These are phyloP conservation scores for Apis laboriosa DNA, from an alignment of 1,140 invertebrate species.

Conservation along the genomic window DNA sequence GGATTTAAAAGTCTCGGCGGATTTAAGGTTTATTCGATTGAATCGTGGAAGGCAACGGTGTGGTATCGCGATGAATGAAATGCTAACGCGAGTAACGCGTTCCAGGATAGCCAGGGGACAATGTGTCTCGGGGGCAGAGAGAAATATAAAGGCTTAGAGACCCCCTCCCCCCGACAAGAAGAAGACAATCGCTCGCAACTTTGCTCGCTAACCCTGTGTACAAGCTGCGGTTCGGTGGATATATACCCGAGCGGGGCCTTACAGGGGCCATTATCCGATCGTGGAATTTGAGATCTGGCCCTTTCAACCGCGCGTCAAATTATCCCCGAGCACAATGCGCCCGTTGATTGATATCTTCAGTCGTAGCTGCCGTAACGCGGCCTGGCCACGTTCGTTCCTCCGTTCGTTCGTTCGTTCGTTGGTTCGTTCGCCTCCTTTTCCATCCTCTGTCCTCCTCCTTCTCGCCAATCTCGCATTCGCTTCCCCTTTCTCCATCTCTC, in stretches of 20 bases:
- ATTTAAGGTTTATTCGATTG: not conserved
- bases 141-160: slow-evolving; percentile 12
- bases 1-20: slow-evolving; percentile 28
- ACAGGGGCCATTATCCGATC: slow-evolving; percentile 71
- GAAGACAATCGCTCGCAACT: slow-evolving; percentile 40
- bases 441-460: slow-evolving; percentile 19
- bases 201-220: not conserved
- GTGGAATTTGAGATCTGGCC: slow-evolving; percentile 74
- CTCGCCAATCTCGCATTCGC: not conserved
- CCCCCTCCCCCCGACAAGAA: not conserved
- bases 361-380: slow-evolving; percentile 62
- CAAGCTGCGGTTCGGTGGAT: slow-evolving; percentile 57
- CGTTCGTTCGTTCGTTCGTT: not conserved
- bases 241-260: slow-evolving; percentile 56
- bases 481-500: not conserved
- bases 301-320: slow-evolving; percentile 75
- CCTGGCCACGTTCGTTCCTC: slow-evolving; percentile 39
- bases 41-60: not conserved
- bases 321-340: slow-evolving; percentile 73
- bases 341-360: slow-evolving; percentile 76
- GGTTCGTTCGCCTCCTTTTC: not conserved
- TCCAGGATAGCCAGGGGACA: slow-evolving; percentile 22
- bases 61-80: slow-evolving; percentile 34
- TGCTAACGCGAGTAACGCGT: slow-evolving; percentile 22
- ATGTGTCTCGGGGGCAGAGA: slow-evolving; percentile 34